Percentiles rank a stretch among this genome's conserved stretches.
Evolutionary conservation across 2,113 vertebrate species (phyloP).

Genomic region (Vimba vimba): DNA sequence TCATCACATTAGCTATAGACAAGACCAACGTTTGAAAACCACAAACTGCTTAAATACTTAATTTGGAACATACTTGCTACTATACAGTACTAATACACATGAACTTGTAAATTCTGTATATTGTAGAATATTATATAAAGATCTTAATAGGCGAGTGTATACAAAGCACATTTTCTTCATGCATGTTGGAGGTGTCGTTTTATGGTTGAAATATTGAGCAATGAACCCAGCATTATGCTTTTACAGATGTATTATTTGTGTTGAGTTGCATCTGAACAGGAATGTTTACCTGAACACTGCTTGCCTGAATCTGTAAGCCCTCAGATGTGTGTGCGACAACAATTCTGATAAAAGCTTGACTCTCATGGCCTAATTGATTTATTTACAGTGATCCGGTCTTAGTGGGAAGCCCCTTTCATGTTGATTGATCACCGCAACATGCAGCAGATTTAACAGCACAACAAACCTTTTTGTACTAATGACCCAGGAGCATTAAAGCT

Average conservation of each 20-base stretch:
- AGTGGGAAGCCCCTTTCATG: slow-evolving; percentile 83
- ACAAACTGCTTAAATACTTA: background rate
- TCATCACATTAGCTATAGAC: background rate
- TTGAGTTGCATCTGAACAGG: background rate
- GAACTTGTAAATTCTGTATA: background rate
- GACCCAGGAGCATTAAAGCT: slow-evolving; percentile 86
- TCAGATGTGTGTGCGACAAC: slow-evolving; percentile 28
- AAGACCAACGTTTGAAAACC: background rate
- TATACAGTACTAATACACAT: background rate
- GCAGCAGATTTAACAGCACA: slow-evolving; percentile 88
- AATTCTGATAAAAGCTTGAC: slow-evolving; percentile 48
- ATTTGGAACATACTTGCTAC: background rate
- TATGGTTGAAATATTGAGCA: background rate
- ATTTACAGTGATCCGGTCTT: slow-evolving; percentile 83
- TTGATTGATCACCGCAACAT: slow-evolving; percentile 88
- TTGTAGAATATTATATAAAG: background rate
- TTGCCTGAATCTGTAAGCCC: slow-evolving; percentile 14
- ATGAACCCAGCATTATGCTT: background rate
- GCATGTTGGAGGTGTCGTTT: background rate
- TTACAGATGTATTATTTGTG: background rate
- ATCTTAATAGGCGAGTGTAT: background rate
- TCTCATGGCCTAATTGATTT: slow-evolving; percentile 84
- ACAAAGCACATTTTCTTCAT: background rate
- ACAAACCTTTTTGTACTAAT: slow-evolving; percentile 92
- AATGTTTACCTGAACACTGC: slow-evolving; percentile 26